Evolutionary conservation across 1,140 invertebrate species (phyloP), one percentile per base, ranked within the genome.

Genomic region (Drosophila orosa): DNA sequence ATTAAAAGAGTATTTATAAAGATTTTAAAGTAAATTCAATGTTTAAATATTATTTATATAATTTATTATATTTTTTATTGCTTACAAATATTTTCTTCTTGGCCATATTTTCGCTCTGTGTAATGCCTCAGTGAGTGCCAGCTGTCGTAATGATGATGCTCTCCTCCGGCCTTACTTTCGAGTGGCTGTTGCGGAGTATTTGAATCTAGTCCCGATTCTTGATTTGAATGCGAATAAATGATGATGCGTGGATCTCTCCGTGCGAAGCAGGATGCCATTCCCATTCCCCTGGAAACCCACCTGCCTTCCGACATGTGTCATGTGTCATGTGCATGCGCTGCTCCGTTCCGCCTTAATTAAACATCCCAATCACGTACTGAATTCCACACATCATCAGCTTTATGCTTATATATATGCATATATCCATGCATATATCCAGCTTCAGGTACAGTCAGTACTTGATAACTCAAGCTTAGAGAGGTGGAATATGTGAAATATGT

Each of bases 141-240:
- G 54, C 50, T 71, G 54, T 19, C 69, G 42, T 75, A 79, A 75
- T 74, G 74, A 86, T 55, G 71, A 13, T 22, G 12, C 42, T 8
- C n/a, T n/a, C n/a, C 33, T 27, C 13, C 7, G 25, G 39, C 15
- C 31, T 35, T 27, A 37, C 39, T 61, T 42, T 73, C 42, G 66
- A 71, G 68, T 69, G 63, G 66, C 31, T 47, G 17, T 17, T 35
- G n/a, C 40, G 24, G 17, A 35, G 31, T n/a, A 35, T 54, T 50
- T 48, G 45, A 68, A 33, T 69, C 57, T 60, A 17, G 44, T 5
- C 33, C 17, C 35, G 67, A 44, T 68, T 31, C 29, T 27, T 17
- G 58, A 71, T 71, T 71, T 71, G 42, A 75, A 75, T 75, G 72
- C 27, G 40, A 76, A 59, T 56, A 76, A 76, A 76, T 76, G 73